A percentile compares a stretch with the other conserved stretches of the same genome.
These are phyloP conservation scores for Umimayanthus chanpuru DNA, from an alignment of 92 coral and sea anemone species.

Conservation along the genomic window DNA sequence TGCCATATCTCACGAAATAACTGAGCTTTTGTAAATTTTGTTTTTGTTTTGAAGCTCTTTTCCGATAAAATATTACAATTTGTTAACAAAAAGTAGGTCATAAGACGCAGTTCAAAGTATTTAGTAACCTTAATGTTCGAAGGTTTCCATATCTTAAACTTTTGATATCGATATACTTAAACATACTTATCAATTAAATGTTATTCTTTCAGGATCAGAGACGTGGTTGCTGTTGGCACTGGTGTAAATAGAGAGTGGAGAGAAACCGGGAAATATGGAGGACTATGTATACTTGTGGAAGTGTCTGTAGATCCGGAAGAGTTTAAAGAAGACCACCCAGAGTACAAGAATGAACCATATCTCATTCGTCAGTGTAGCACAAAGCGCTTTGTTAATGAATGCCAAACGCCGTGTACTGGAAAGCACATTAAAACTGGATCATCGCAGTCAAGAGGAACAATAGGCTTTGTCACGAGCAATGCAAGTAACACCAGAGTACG, in stretches of 20 bases:
- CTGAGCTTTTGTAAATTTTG: no score
- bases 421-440: background rate
- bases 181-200: no score
- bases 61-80: no score
- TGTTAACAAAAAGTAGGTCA: no score
- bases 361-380: background rate
- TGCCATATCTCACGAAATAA: no score
- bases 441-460: background rate
- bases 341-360: background rate
- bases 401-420: background rate
- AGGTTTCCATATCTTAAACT: no score
- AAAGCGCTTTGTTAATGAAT: background rate
- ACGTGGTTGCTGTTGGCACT: slow-evolving; percentile 15
- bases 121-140: no score
- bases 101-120: no score
- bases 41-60: no score
- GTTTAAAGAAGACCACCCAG: slow-evolving; percentile 1
- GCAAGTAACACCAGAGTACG: background rate
- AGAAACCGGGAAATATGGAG: slow-evolving; percentile 30
- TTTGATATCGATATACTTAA: no score
- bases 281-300: slow-evolving; percentile 6
- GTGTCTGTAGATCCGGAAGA: slow-evolving; percentile 18
- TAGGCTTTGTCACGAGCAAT: background rate
- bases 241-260: slow-evolving; percentile 22
- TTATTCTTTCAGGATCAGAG: background rate